Base-by-base conservation (phyloP, 2,113 vertebrate species). In the Corythaeola cristata region DNA sequence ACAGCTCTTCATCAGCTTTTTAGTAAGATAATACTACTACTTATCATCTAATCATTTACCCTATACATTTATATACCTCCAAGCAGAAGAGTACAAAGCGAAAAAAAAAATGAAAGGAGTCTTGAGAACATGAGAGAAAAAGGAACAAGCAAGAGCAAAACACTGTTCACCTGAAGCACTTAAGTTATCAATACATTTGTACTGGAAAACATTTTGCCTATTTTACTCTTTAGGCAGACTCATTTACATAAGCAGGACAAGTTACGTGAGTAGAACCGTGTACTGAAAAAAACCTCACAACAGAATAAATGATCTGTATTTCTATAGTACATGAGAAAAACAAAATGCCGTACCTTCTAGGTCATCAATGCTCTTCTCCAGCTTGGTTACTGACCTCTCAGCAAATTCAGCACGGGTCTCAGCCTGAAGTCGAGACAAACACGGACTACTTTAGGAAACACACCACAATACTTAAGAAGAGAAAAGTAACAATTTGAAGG, bases 291-390 rank as follows among this genome's bases (percentile, higher is more conserved):
- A 12, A 26, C 10, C 24, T 5, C 9, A 30, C 26, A 88, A 67
- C 28, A 41, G 35, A 49, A 9, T 37, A 68, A n/a, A 22, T 59
- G 21, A 69, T 8, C 8, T 17, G 3, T 58, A 62, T 58, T 72
- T 80, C 56, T 66, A 64, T 2, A 44, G 6, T 9, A 91, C 76
- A n/a, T 4, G 55, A 62, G 23, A 89, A 84, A 74, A 93, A 80
- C 6, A 71, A 92, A 69, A 37, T 85, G 47, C 11, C 99, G 73
- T 99, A 99, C 99, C 99, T 99, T 99, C 99, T 98, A 99, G 97
- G 98, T 99, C 99, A 97, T 99, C 99, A 90, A 99, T 99, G 98
- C 99, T 99, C 98, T 99, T 99, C 98, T 99, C 99, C 98, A 99
- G 98, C 97, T 99, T 99, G 98, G 99, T 99, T 98, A 99, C 99